Conservation (phyloP, 2,888 invertebrate genomes). For the Galerucella nymphaeae region DNA sequence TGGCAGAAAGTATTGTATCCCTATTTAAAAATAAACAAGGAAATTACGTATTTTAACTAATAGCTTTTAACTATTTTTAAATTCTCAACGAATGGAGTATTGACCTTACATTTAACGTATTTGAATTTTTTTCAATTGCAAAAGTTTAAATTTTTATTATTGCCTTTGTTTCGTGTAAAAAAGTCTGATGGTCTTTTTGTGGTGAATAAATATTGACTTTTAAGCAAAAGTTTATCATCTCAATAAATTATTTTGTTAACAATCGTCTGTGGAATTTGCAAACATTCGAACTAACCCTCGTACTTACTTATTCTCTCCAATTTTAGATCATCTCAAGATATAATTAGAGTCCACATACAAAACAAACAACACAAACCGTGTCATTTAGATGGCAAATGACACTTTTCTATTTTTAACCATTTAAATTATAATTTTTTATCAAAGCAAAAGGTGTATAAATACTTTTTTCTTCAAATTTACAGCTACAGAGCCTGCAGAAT, state of each 20-base stretch:
- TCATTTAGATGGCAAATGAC: slow-evolving; percentile 1
- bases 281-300: not conserved
- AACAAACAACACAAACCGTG: slow-evolving; percentile 5
- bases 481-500: slow-evolving; percentile 73
- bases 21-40: slow-evolving; percentile 1
- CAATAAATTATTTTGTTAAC: too few species aligned
- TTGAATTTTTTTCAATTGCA: not conserved
- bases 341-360: slow-evolving; percentile 7
- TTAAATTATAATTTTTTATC: not conserved
- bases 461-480: slow-evolving; percentile 4
- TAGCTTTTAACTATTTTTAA: slow-evolving; percentile 1
- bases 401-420: slow-evolving; percentile 15
- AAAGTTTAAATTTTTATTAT: too few species aligned
- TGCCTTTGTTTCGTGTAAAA: too few species aligned
- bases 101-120: slow-evolving; percentile 1
- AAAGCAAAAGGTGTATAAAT: too few species aligned
- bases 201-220: too few species aligned
- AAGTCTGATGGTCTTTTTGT: too few species aligned
- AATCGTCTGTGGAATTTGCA: too few species aligned
- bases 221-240: too few species aligned
- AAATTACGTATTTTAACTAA: not conserved
- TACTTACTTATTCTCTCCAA: not conserved
- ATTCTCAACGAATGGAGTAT: not conserved
- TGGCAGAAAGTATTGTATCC: not conserved
- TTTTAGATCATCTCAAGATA: slow-evolving; percentile 3